Evolutionary conservation across 1,140 invertebrate species (phyloP).

Genomic region (Pemphigus obesinymphae): DNA sequence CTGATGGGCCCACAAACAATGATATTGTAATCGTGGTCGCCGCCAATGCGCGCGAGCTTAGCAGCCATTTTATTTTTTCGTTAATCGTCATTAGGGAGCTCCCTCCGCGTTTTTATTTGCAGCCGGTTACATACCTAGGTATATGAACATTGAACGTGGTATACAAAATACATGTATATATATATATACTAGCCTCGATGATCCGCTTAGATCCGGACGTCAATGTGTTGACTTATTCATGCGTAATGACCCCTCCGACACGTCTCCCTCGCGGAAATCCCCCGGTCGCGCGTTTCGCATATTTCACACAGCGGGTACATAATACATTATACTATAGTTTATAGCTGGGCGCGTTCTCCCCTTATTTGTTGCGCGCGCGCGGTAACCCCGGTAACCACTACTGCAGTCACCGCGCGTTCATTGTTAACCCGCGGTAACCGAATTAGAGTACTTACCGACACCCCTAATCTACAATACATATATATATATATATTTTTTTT

Average conservation of each 20-base stretch:
- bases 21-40: background rate
- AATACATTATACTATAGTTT: background rate
- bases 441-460: slow-evolving; percentile 40
- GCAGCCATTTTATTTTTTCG: slow-evolving; percentile 28
- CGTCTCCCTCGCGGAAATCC: background rate
- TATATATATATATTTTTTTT: background rate
- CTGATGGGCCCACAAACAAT: background rate
- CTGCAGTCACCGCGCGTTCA: no score
- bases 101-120: slow-evolving; percentile 20
- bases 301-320: slow-evolving; percentile 3
- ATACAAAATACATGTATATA: background rate
- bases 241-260: slow-evolving; percentile 19
- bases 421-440: slow-evolving; percentile 34
- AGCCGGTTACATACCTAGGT: slow-evolving; percentile 1
- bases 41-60: slow-evolving; percentile 10
- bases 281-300: background rate
- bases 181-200: background rate
- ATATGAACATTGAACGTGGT: no score
- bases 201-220: slow-evolving; percentile 9
- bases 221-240: slow-evolving; percentile 40
- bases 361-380: no score
- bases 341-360: background rate
- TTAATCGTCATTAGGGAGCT: slow-evolving; percentile 29
- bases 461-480: background rate
- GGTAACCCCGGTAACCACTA: background rate